Evolutionary conservation across 1,140 invertebrate genomes (phyloP).

Genomic region (Ruditapes philippinarum): DNA sequence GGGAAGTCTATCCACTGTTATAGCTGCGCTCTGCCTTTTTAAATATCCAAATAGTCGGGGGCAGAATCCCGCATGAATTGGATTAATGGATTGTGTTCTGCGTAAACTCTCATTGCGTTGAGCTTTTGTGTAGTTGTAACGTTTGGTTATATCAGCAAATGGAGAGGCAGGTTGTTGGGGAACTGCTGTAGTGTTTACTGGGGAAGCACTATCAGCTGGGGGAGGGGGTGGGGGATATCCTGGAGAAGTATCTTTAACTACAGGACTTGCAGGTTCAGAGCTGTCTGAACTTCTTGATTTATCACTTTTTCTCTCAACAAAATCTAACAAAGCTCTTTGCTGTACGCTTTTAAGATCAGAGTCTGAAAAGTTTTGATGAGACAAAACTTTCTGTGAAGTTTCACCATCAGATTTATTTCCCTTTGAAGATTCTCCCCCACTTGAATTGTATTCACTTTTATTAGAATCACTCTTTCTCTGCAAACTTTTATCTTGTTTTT

Average conservation of each 20-base stretch:
- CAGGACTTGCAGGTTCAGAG: constrained; percentile 44
- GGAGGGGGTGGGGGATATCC: constrained; percentile 24
- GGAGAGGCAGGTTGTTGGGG: constrained; percentile 61
- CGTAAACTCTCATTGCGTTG: constrained; percentile 79
- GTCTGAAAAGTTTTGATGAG: constrained; percentile 85
- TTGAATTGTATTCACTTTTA: constrained; percentile 59
- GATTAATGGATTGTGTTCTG: constrained; percentile 77
- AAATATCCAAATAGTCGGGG: constrained; percentile 82
- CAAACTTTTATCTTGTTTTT: constrained; percentile 69
- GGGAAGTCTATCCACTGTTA: constrained; percentile 79
- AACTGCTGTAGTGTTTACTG: constrained; percentile 11
- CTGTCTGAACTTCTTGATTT: constrained; percentile 60
- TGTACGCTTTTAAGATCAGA: constrained; percentile 93
- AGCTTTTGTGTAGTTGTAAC: constrained; percentile 73
- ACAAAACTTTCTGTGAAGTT: not conserved
- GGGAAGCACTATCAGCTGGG: constrained; percentile 11
- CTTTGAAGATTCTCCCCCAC: constrained; percentile 59
- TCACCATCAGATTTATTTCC: constrained; percentile 64
- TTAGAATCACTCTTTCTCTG: constrained; percentile 49
- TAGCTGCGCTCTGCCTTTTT: constrained; percentile 67
- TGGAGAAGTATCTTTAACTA: constrained; percentile 33
- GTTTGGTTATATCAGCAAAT: constrained; percentile 63
- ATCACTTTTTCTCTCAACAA: constrained; percentile 92
- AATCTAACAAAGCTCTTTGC: constrained; percentile 94
- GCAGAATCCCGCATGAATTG: constrained; percentile 69